Evolutionary conservation across 2,113 vertebrate genomes (phyloP).

Genomic region (Lycocorax pyrrhopterus): DNA sequence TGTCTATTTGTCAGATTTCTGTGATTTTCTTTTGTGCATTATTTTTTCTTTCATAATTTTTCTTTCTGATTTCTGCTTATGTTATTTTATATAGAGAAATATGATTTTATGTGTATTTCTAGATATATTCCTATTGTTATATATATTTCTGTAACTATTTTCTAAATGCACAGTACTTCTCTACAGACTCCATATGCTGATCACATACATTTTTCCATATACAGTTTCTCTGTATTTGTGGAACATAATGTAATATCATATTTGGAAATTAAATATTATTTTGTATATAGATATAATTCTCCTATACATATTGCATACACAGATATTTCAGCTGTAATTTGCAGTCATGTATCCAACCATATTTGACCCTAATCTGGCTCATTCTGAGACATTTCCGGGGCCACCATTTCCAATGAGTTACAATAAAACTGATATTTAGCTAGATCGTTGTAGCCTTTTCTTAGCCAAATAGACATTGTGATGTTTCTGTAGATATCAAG

Average conservation of each 20-base stretch:
- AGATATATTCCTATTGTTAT: not conserved
- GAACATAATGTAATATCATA: not conserved
- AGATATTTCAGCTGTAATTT: not conserved
- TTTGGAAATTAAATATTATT: not conserved
- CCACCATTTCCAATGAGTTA: not conserved
- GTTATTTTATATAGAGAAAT: not conserved
- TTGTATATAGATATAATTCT: not conserved
- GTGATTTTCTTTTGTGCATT: not conserved
- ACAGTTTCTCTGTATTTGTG: not conserved
- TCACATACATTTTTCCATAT: not conserved
- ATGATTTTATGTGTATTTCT: not conserved
- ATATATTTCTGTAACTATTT: not conserved
- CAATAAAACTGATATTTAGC: not conserved
- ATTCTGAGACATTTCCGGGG: not conserved
- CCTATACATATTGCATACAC: not conserved
- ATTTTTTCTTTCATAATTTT: not conserved
- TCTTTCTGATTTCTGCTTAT: not conserved
- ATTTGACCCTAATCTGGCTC: not conserved
- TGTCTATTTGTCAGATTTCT: not conserved
- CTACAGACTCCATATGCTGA: not conserved
- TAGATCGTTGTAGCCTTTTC: not conserved
- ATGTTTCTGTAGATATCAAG: not conserved
- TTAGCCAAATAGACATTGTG: not conserved
- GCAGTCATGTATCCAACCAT: not conserved
- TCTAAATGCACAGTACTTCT: not conserved